These are phyloP conservation scores for Thereva nobilitata DNA, from an alignment of 2,888 invertebrate species.

Conservation along the genomic window DNA sequence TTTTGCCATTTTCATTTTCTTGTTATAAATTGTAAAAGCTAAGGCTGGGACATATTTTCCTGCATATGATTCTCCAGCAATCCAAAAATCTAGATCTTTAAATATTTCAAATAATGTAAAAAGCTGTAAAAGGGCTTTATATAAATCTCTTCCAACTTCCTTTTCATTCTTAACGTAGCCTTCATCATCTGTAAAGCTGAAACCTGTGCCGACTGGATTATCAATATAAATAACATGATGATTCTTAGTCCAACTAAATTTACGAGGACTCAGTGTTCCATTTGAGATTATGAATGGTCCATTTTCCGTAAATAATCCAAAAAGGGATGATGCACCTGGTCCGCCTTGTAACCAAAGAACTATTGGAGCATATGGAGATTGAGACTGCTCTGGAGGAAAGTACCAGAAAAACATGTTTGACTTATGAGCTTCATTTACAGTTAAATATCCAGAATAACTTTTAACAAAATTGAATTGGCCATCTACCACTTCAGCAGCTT, in stretches of 20 bases:
- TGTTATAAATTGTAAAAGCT: constrained; percentile 63
- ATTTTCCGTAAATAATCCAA: constrained; percentile 82
- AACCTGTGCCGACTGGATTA: constrained; percentile 92
- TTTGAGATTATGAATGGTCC: constrained; percentile 69
- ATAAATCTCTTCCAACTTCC: constrained; percentile 79
- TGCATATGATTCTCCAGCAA: constrained; percentile 88
- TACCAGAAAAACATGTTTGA: constrained; percentile 93
- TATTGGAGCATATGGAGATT: constrained; percentile 66
- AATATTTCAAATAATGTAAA: constrained; percentile 81
- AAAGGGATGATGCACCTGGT: constrained; percentile 79
- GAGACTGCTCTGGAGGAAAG: constrained; percentile 70
- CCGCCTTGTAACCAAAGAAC: constrained; percentile 87
- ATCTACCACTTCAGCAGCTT: constrained; percentile 52
- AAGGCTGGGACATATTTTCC: constrained; percentile 79
- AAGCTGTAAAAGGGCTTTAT: constrained; percentile 77
- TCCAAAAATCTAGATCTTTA: constrained; percentile 76
- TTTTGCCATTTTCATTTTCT: constrained; percentile 50
- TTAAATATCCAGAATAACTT: constrained; percentile 70
- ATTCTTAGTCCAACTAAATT: constrained; percentile 78
- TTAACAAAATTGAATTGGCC: constrained; percentile 52
- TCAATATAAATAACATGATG: constrained; percentile 86
- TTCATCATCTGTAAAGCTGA: constrained; percentile 78
- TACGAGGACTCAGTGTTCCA: constrained; percentile 61
- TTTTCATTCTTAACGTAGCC: constrained; percentile 81
- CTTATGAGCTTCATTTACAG: constrained; percentile 74